Conservation (phyloP, 2,888 invertebrate species). For the Gymnocheta viridis region DNA sequence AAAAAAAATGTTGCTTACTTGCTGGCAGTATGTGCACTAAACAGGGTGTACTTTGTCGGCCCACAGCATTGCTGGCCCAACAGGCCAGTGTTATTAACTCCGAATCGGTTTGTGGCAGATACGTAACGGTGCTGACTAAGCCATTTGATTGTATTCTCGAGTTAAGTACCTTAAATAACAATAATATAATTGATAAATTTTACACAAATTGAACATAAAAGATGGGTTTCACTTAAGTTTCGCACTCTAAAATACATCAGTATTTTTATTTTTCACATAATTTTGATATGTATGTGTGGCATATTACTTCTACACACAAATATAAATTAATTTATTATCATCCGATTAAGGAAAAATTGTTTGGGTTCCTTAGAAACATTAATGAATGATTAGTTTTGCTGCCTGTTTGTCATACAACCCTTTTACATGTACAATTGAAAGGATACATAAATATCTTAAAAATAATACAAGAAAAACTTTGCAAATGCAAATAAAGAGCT, state of each 20-base stretch:
- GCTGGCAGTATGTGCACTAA: conserved; percentile 91
- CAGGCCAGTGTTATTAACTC: conserved; percentile 93
- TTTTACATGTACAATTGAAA: not conserved
- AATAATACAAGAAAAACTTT: conserved; percentile 10
- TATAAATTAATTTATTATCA: no score
- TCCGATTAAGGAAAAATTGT: not conserved
- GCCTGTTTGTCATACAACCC: not conserved
- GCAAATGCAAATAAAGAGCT: conserved; percentile 11
- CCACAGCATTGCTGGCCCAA: conserved; percentile 93
- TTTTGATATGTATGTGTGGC: no score
- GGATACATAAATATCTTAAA: not conserved
- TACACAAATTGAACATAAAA: not conserved
- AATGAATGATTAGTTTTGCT: not conserved
- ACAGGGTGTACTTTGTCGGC: conserved; percentile 91
- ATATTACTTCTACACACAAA: not conserved
- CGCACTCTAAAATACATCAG: no score
- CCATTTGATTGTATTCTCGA: conserved; percentile 83
- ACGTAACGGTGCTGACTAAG: conserved; percentile 84
- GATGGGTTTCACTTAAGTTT: no score
- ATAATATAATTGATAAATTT: not conserved
- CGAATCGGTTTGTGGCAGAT: conserved; percentile 83
- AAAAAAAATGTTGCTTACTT: conserved; percentile 84
- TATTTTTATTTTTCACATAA: no score
- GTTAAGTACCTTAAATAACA: conserved; percentile 82
- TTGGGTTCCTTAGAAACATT: not conserved